phyloP scores from a whole-genome alignment of 2,797 vertebrate species.

The Silurus aristotelis region DNA sequence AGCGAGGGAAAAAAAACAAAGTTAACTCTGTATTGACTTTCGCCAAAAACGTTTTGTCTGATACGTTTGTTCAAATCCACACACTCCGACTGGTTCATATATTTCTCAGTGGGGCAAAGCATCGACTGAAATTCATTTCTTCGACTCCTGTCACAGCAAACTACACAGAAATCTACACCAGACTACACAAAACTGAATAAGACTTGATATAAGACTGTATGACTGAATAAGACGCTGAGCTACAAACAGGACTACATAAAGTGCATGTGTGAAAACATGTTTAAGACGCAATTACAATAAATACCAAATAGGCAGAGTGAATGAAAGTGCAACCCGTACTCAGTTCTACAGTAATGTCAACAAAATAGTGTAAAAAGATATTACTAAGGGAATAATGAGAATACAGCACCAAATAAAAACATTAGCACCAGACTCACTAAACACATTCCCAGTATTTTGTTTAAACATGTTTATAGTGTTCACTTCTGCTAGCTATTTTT shows the following conservation, averaged over 20 bases:
- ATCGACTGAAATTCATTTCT: background rate
- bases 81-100: slow-evolving; percentile 10
- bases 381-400: background rate
- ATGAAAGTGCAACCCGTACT: no score
- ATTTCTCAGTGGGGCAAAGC: slow-evolving; percentile 12
- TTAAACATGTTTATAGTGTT: background rate
- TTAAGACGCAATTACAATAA: no score
- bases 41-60: slow-evolving; percentile 8
- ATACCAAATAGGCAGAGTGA: no score
- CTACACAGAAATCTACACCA: background rate
- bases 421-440: background rate
- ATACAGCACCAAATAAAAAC: background rate
- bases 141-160: background rate
- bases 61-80: slow-evolving; percentile 18
- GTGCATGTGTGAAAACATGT: no score
- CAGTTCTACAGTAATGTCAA: no score
- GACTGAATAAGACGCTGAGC: no score
- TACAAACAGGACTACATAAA: no score
- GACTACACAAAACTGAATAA: no score
- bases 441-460: background rate
- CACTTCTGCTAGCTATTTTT: background rate
- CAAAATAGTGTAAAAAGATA: no score
- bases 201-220: no score
- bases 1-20: background rate
- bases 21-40: slow-evolving; percentile 27